Evolutionary conservation across 2,888 invertebrate species (phyloP), one percentile per base, ranked within the genome.

Genomic region (Melanostoma mellinum): DNA sequence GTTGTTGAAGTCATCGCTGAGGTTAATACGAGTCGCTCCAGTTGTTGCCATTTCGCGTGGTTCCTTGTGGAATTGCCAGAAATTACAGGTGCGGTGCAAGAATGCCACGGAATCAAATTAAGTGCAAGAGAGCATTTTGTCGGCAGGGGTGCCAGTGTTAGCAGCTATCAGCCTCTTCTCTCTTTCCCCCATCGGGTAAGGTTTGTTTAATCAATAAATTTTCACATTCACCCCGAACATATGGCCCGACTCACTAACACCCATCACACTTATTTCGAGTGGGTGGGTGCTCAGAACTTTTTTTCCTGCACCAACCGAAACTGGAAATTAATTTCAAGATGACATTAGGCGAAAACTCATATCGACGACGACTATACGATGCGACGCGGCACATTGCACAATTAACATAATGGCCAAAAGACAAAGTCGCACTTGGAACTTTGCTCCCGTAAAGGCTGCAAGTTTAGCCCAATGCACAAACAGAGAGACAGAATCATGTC

Each of bases 191-290:
- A 20, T 30, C 10, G 63, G n/a, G 20, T 48, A 71, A 42, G 65
- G 60, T 84, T 20, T 84, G 84, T 84, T 84, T 84, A 84, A 84
- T 84, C 84, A 84, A 84, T 84, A 82, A 77, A 58, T 2, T 61
- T 52, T 42, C 35, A 44, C 46, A 60, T 35, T 44, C 38, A 58
- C 40, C 2, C 33, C 8, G 5, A 4, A 55, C 48, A 53, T 0
- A 42, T 4, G 35, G n/a, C 20, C 33, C 32, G 1, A 42, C 42
- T 42, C 42, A 32, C 35, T 20, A 20, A 20, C 20, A 20, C 20
- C 20, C 20, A 20, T 20, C 20, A 20, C 20, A 20, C 46, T 50
- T 36, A 38, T 6, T 20, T 38, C 50, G 3, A 63, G 50, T 63
- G 30, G 63, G 61, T 61, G 46, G 46, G 3, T 58, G 20, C n/a